Evolutionary conservation across 2,113 vertebrate species (phyloP).

Genomic region (Hyperopisus bebe): DNA sequence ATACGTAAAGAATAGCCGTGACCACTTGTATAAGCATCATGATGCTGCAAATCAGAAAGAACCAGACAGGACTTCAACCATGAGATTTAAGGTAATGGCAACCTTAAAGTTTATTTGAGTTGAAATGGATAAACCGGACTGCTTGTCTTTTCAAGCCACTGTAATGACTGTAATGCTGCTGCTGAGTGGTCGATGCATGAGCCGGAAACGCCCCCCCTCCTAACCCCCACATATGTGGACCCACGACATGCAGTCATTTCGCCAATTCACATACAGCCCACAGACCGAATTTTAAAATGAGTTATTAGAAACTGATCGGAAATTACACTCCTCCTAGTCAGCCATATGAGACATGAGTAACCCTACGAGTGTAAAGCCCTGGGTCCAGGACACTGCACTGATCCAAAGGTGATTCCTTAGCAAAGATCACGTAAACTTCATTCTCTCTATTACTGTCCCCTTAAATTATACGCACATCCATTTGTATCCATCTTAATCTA

Average conservation of each 20-base stretch:
- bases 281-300: slow-evolving; percentile 20
- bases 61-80: slow-evolving; percentile 17
- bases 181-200: slow-evolving; percentile 18
- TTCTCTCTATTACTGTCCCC: slow-evolving; percentile 49
- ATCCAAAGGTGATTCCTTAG: slow-evolving; percentile 83
- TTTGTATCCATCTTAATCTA: slow-evolving; percentile 64
- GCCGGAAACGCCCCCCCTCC: slow-evolving; percentile 23
- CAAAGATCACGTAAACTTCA: slow-evolving; percentile 81
- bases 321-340: neutral
- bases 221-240: neutral
- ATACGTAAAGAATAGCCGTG: neutral
- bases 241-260: slow-evolving; percentile 23
- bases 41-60: neutral
- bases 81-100: slow-evolving; percentile 42
- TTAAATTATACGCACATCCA: slow-evolving; percentile 64
- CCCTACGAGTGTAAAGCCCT: slow-evolving; percentile 66
- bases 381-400: slow-evolving; percentile 74
- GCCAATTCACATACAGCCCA: slow-evolving; percentile 22
- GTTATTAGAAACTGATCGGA: neutral
- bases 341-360: slow-evolving; percentile 41
- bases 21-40: neutral
- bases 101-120: slow-evolving; percentile 55
- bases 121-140: slow-evolving; percentile 40
- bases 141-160: slow-evolving; percentile 25
- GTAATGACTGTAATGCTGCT: slow-evolving; percentile 21